Conservation (phyloP, 2,113 vertebrate species). For the Nestor notabilis region DNA sequence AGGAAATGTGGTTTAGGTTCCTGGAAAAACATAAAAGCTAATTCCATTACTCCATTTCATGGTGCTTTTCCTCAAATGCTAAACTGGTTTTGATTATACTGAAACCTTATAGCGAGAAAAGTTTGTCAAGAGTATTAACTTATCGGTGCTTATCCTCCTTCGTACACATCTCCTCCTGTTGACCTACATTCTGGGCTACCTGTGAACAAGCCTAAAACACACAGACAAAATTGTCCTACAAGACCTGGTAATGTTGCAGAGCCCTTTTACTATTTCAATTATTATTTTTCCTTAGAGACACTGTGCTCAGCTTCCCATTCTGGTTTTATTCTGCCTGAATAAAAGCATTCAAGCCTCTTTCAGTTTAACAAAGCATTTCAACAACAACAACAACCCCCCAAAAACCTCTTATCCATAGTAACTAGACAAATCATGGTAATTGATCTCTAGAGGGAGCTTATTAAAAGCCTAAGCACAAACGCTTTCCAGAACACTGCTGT, state of each 20-base stretch:
- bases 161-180: neutral
- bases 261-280: neutral
- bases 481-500: conserved; percentile 68
- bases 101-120: conserved; percentile 69
- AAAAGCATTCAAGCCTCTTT: conserved; percentile 21
- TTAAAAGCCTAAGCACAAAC: conserved; percentile 72
- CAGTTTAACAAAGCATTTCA: conserved; percentile 54
- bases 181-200: conserved; percentile 61
- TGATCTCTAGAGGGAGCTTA: conserved; percentile 77
- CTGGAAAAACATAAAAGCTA: conserved; percentile 84
- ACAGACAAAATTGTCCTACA: neutral
- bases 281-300: neutral
- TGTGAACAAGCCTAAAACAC: conserved; percentile 37
- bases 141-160: conserved; percentile 7
- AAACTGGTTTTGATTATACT: conserved; percentile 77
- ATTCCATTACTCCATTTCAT: conserved; percentile 81
- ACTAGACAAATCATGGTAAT: conserved; percentile 73
- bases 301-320: neutral
- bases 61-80: conserved; percentile 75
- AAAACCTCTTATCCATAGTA: conserved; percentile 63
- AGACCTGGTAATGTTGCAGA: neutral
- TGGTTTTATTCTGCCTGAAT: neutral
- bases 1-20: conserved; percentile 83
- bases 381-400: conserved; percentile 55
- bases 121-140: conserved; percentile 55